Evolutionary conservation across 2,888 invertebrate genomes (phyloP).

Genomic region (Candidula unifasciata): DNA sequence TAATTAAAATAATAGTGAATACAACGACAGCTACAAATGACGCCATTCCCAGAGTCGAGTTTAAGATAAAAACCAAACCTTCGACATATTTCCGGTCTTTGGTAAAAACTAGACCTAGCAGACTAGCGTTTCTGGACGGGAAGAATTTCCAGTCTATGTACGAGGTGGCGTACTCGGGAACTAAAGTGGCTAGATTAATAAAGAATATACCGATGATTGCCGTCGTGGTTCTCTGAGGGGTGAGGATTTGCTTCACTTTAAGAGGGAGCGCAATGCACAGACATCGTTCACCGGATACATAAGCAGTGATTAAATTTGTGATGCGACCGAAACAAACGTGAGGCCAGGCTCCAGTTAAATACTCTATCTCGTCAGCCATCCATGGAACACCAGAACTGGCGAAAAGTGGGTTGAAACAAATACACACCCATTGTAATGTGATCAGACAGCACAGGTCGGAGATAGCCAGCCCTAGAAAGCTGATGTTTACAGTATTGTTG

Average conservation of each 20-base stretch:
- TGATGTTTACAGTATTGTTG: constrained; percentile 5
- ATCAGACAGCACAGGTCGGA: constrained; percentile 18
- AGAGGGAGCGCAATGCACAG: constrained; percentile 9
- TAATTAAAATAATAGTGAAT: constrained; percentile 18
- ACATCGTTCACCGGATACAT: constrained; percentile 10
- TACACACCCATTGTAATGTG: constrained; percentile 2
- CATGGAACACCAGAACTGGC: not conserved
- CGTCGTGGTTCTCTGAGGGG: not conserved
- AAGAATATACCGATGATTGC: not conserved
- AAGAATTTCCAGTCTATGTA: not conserved
- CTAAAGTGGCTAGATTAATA: not conserved
- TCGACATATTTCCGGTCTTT: not conserved
- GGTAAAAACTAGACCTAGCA: not conserved
- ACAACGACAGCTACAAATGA: not conserved
- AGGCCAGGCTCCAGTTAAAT: constrained; percentile 14
- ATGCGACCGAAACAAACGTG: constrained; percentile 22
- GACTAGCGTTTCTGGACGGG: not conserved
- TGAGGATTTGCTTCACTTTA: constrained; percentile 19
- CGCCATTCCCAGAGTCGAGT: not conserved
- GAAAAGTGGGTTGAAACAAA: constrained; percentile 29
- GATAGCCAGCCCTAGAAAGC: constrained; percentile 22
- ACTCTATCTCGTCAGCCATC: not conserved
- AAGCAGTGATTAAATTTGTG: constrained; percentile 9
- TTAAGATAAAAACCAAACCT: not conserved
- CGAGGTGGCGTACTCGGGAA: constrained; percentile 15